Base-by-base conservation (phyloP, 2,888 invertebrate genomes). In the Abrostola triplasia region DNA sequence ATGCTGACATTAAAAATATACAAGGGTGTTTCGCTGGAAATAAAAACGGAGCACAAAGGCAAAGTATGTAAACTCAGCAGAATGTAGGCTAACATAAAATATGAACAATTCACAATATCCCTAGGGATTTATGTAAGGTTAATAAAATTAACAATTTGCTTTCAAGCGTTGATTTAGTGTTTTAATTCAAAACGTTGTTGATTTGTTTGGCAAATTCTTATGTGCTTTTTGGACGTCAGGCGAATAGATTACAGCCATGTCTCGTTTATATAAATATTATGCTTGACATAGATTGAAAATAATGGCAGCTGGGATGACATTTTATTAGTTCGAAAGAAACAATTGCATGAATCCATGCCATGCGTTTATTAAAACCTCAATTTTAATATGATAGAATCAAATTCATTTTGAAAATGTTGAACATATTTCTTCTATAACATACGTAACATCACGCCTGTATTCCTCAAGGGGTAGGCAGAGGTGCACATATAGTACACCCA, bases 91-190 rank as follows among this genome's bases (percentile, higher is more conserved):
- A 64, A 74, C 56, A 72, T 65, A 77, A 72, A 77, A 80, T 74
- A 71, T 79, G 64, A 74, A 77, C 69, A 72, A 72, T 77, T 59
- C 60, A 70, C 62, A 67, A 70, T 77, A 72, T 64, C 77, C 69
- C 70, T 52, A 64, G 64, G 67, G 77, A 78, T 75, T 77, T 77
- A 77, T 72, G 70, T 60, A 68, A 77, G 70, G 75, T 64, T 67
- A 72, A 78, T 77, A 75, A 77, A 77, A 77, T 79, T 77, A 80
- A 68, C 75, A 80, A 79, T 79, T 72, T 75, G 72, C 72, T 69
- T 56, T 58, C 65, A 55, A 64, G 41, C 48, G 61, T 68, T 77
- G 77, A 79, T 80, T 77, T 77, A 77, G 70, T 69, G 64, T 70
- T 80, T 79, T 72, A 77, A 75, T 80, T 70, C 70, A 67, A 68